phyloP scores from a whole-genome alignment of 2,113 vertebrate genomes.

The Solea solea region DNA sequence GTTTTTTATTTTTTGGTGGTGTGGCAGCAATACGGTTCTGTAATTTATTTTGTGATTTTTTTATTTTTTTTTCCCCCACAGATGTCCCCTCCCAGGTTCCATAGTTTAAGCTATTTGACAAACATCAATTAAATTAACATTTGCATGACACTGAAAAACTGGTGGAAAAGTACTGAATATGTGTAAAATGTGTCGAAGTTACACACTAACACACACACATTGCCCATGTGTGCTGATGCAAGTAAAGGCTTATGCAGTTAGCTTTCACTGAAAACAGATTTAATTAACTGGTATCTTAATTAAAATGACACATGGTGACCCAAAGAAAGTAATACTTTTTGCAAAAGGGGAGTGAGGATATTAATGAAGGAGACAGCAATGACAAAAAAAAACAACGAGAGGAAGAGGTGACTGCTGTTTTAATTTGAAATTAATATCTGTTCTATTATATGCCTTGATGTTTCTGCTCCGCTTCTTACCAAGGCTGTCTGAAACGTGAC shows the following conservation, averaged over 20 bases:
- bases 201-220: not conserved
- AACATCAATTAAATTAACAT: slow-evolving; percentile 13
- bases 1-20: too few species aligned
- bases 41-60: too few species aligned
- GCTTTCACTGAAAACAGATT: slow-evolving; percentile 45
- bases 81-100: too few species aligned
- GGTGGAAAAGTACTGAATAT: not conserved
- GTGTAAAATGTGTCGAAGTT: not conserved
- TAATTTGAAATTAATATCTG: slow-evolving; percentile 42
- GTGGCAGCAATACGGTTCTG: too few species aligned
- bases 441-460: slow-evolving; percentile 39
- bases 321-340: slow-evolving; percentile 12
- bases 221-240: slow-evolving; percentile 1
- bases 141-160: not conserved
- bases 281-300: slow-evolving; percentile 52
- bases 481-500: not conserved
- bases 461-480: slow-evolving; percentile 24
- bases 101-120: not conserved
- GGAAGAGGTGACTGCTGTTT: slow-evolving; percentile 20
- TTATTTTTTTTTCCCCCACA: too few species aligned
- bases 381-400: not conserved
- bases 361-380: not conserved
- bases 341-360: slow-evolving; percentile 6
- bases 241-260: slow-evolving; percentile 29
- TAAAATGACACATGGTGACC: slow-evolving; percentile 34